Evolutionary conservation across 2,888 invertebrate genomes (phyloP), one percentile per base, ranked within the genome.

Genomic region (Nomada ruficornis): DNA sequence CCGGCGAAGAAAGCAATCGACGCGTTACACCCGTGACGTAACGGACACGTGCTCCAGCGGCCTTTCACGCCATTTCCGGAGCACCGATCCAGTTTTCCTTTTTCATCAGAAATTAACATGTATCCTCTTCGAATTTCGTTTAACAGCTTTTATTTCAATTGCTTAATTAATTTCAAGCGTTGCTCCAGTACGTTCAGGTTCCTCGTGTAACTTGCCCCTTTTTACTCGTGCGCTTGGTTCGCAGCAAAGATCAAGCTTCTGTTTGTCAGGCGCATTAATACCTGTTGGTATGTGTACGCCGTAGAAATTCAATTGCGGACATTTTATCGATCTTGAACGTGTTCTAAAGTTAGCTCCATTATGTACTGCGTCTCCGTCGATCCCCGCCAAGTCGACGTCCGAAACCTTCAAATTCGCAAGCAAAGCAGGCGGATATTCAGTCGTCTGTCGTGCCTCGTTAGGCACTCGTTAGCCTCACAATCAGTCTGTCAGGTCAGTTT

Each of bases 1-100:
- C 20, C 77, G 47, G 23, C 77, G 69, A 67, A 26, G 67, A 54
- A 77, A 62, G 64, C 76, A 72, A 81, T 82, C 77, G 81, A 68
- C 57, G 75, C 20, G 55, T 76, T 60, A 70, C 80, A 68, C 80
- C 29, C 60, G 77, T 80, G 75, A 75, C 57, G 64, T 68, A 82
- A 77, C 77, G 44, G 70, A 71, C 83, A 72, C 83, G 83, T 82
- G 83, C 77, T 70, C 47, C 42, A 42, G 13, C 55, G 29, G 3
- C 62, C 13, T 62, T 42, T 57, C 57, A 36, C 47, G 23, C 2
- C 63, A 29, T 71, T 64, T 52, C 44, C 42, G 15, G 9, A 47
- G 29, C 18, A 18, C 36, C 11, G 11, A 26, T 26, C 13, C 47
- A 18, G 20, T 42, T 59, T 23, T 44, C 50, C 42, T 52, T 71